Percentiles rank a stretch among this genome's conserved stretches.
Evolutionary conservation across 2,113 vertebrate species (phyloP).

Genomic region (Edolisoma coerulescens): DNA sequence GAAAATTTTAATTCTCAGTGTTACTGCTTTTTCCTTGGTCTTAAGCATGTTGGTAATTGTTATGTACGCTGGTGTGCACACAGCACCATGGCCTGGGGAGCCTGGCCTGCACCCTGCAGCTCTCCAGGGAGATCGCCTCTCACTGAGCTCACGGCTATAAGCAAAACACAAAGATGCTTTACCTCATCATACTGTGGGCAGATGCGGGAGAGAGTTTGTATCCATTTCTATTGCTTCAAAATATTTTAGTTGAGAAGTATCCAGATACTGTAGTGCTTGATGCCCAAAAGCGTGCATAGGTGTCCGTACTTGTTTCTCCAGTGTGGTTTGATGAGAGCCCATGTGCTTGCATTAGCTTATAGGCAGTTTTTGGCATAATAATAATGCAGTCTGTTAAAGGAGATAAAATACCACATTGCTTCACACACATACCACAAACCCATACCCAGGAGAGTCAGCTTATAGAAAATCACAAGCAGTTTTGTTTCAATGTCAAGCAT

Average conservation of each 20-base stretch:
- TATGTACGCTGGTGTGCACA: neutral
- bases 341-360: neutral
- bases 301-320: neutral
- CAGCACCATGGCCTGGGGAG: neutral
- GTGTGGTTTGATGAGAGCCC: neutral
- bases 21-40: neutral
- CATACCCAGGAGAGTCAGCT: neutral
- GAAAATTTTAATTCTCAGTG: neutral
- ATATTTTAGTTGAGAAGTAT: neutral
- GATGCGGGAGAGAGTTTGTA: neutral
- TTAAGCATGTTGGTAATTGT: neutral
- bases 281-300: rapidly evolving
- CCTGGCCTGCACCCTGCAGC: neutral
- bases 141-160: neutral
- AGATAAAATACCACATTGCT: neutral
- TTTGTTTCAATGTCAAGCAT: neutral
- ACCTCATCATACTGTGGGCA: neutral
- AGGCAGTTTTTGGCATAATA: neutral
- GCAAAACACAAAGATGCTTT: neutral
- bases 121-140: neutral
- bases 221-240: neutral
- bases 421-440: neutral
- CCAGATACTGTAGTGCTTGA: neutral
- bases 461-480: neutral
- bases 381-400: neutral